Conservation (phyloP, 1,140 invertebrate species). For the Polyergus mexicanus region DNA sequence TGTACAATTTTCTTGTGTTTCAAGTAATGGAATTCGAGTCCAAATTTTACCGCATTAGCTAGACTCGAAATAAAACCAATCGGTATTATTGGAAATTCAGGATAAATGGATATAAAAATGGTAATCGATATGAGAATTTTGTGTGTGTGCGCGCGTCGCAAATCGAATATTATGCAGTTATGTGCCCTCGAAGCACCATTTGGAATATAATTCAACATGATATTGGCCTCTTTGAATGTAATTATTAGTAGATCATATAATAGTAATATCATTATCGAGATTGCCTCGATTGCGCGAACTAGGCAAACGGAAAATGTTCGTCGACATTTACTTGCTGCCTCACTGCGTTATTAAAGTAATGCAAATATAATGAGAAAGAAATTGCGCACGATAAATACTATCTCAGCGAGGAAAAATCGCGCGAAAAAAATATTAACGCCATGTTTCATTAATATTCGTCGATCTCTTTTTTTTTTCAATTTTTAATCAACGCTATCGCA, state of each 20-base stretch:
- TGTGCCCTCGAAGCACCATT: conserved; percentile 8
- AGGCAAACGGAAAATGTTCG: conserved; percentile 29
- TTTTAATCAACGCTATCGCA: not conserved
- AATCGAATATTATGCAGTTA: conserved; percentile 40
- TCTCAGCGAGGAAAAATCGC: not conserved
- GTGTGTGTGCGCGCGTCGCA: not conserved
- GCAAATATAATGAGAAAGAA: conserved; percentile 12
- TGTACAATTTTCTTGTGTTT: not conserved
- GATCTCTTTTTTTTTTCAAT: conserved; percentile 30
- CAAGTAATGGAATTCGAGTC: not conserved
- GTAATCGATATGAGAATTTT: conserved; percentile 13
- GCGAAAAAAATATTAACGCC: not conserved
- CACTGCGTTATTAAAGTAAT: not conserved
- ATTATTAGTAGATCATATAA: conserved; percentile 46
- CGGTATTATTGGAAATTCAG: conserved; percentile 42
- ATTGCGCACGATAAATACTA: not conserved
- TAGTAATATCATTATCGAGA: conserved; percentile 49
- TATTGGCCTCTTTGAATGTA: conserved; percentile 44
- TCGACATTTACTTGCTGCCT: conserved; percentile 7
- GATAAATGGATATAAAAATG: conserved; percentile 41
- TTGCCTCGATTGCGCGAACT: conserved; percentile 34
- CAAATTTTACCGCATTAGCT: not conserved
- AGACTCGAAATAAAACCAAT: conserved; percentile 23
- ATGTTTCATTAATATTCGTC: not conserved
- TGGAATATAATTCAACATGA: conserved; percentile 26